Evolutionary conservation across 2,797 vertebrate species (phyloP).

Genomic region (Gorsachius magnificus): DNA sequence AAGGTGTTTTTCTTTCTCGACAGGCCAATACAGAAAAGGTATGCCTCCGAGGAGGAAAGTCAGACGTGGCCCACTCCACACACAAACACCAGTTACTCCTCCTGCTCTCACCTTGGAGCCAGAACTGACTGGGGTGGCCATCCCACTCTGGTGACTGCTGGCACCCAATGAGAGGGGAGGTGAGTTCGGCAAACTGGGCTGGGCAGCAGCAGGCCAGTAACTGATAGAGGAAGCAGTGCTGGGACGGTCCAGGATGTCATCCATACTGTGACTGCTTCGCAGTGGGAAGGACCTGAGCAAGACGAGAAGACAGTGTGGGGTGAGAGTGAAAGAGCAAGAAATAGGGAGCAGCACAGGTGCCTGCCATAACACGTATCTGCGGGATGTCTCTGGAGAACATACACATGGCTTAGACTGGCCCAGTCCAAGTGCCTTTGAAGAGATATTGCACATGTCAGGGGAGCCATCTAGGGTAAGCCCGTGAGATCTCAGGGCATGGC

Average conservation of each 20-base stretch:
- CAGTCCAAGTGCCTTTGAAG: neutral
- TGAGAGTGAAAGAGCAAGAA: neutral
- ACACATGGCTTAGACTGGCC: fast-evolving
- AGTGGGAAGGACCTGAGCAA: constrained; percentile 71
- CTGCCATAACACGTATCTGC: neutral
- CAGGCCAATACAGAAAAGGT: neutral
- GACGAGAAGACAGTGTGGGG: neutral
- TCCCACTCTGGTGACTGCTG: constrained; percentile 60
- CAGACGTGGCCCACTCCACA: neutral
- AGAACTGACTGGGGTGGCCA: neutral
- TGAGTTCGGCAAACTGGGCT: constrained; percentile 18
- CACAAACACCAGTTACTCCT: neutral
- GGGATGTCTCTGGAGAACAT: neutral
- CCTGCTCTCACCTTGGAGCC: constrained; percentile 62
- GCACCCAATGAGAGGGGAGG: neutral
- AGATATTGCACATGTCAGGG: neutral
- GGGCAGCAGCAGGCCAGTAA: constrained; percentile 55
- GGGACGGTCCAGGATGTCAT: constrained; percentile 83
- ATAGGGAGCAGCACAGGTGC: neutral
- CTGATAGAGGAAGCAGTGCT: constrained; percentile 38
- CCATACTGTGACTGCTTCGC: constrained; percentile 86
- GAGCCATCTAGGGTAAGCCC: neutral
- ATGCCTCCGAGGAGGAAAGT: neutral
- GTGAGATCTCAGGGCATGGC: fast-evolving
- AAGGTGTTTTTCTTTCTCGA: neutral